Conservation (phyloP, 2,797 vertebrate species). For the Gymnoscopelus microlampas region DNA sequence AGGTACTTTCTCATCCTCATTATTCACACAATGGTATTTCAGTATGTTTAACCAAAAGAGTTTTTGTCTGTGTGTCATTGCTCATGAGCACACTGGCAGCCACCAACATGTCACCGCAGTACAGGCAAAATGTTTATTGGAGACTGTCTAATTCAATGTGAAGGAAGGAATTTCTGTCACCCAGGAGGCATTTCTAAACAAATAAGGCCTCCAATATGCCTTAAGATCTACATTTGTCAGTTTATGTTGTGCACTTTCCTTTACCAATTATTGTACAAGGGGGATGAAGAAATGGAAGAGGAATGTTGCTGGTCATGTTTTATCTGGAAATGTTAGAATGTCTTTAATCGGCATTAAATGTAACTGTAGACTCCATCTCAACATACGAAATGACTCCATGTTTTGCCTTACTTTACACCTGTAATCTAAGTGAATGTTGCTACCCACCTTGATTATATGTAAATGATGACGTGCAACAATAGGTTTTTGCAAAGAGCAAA, state of each 20-base stretch:
- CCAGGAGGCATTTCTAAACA: background rate
- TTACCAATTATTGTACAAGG: too few relatives aligned
- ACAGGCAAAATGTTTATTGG: background rate
- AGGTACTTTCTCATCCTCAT: too few relatives aligned
- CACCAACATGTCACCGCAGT: too few relatives aligned
- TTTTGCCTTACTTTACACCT: background rate
- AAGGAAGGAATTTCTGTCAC: background rate
- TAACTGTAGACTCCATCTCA: background rate
- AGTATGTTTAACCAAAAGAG: too few relatives aligned
- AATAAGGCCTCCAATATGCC: slow-evolving; percentile 16
- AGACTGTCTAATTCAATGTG: background rate
- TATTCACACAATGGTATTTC: too few relatives aligned
- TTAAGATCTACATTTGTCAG: slow-evolving; percentile 28
- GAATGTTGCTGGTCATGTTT: background rate
- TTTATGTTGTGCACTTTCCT: background rate
- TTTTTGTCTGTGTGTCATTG: too few relatives aligned
- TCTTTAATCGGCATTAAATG: slow-evolving; percentile 5
- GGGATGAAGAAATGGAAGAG: background rate
- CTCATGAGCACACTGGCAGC: too few relatives aligned
- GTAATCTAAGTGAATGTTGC: too few relatives aligned
- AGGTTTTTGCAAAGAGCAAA: too few relatives aligned
- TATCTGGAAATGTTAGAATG: slow-evolving; percentile 8
- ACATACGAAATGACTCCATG: background rate
- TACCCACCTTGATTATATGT: too few relatives aligned
- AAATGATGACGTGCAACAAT: too few relatives aligned